A percentile compares a stretch with the other conserved stretches of the same genome.
Evolutionary conservation across 2,797 vertebrate species (phyloP).

Genomic region (Phyllotis vaccarum): DNA sequence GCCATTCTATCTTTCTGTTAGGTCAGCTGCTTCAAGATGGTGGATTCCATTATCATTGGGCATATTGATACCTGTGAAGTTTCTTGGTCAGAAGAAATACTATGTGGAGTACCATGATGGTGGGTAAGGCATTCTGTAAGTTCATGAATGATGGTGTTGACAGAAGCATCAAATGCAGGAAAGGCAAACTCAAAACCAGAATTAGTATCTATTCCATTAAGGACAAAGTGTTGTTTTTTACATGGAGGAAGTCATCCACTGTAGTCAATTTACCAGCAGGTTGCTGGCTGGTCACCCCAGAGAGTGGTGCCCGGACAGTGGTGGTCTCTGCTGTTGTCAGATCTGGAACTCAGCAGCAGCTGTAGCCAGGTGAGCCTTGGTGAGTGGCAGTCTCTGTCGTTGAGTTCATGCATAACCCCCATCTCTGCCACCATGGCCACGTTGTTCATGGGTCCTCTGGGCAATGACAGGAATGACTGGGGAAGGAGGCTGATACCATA

Average conservation of each 20-base stretch:
- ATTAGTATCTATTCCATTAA: background rate
- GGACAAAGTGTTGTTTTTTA: background rate
- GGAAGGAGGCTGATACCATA: background rate
- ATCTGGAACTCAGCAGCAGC: background rate
- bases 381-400: background rate
- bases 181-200: background rate
- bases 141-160: background rate
- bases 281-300: background rate
- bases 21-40: background rate
- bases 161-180: background rate
- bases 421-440: background rate
- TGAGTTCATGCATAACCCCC: background rate
- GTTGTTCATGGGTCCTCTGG: background rate
- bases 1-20: background rate
- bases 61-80: background rate
- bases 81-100: background rate
- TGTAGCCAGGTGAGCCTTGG: background rate
- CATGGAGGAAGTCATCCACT: background rate
- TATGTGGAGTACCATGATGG: background rate
- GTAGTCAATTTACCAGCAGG: background rate
- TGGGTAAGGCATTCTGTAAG: background rate
- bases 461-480: background rate
- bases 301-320: background rate
- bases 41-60: background rate
- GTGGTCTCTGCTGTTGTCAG: background rate